Percentiles rank a stretch among this genome's conserved stretches.
Conservation (phyloP, 2,888 invertebrate species). For the Lasioglossum malachurum region DNA sequence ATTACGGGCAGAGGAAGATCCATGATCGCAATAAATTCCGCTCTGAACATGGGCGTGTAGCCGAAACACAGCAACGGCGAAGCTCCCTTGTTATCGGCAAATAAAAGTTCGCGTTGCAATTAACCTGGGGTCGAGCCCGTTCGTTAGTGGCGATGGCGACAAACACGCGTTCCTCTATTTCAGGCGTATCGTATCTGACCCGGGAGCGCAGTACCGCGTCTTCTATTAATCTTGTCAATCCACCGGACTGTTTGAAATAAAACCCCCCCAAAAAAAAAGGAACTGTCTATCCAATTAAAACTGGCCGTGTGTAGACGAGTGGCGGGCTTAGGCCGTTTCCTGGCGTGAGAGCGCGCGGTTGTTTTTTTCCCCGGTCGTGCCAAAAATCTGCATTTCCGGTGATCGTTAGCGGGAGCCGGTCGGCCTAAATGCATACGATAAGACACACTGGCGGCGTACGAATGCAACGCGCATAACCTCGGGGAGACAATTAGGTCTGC, state of each 20-base stretch:
- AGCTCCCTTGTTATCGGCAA: not conserved
- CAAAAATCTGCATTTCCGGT: constrained; percentile 53
- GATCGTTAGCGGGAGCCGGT: constrained; percentile 47
- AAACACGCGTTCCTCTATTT: constrained; percentile 15
- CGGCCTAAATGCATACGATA: constrained; percentile 62
- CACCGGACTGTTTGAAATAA: not conserved
- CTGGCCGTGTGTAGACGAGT: not conserved
- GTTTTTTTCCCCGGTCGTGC: constrained; percentile 22
- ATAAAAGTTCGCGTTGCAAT: constrained; percentile 16
- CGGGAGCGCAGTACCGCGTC: not conserved
- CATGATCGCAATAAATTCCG: not conserved
- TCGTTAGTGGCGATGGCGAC: constrained; percentile 18
- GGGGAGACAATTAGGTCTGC: constrained; percentile 59
- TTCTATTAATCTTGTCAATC: constrained; percentile 15
- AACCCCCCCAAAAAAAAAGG: not conserved
- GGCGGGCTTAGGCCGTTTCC: constrained; percentile 1
- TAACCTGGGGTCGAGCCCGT: not conserved
- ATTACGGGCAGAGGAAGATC: not conserved
- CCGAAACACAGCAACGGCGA: not conserved
- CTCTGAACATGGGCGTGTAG: not conserved
- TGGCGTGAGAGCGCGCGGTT: constrained; percentile 26
- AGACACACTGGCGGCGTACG: constrained; percentile 40
- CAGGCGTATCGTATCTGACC: not conserved
- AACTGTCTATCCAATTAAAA: constrained; percentile 18
- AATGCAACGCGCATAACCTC: constrained; percentile 36